Base-by-base conservation (phyloP, 1,140 invertebrate genomes). In the Pseudomyrmex concolor region DNA sequence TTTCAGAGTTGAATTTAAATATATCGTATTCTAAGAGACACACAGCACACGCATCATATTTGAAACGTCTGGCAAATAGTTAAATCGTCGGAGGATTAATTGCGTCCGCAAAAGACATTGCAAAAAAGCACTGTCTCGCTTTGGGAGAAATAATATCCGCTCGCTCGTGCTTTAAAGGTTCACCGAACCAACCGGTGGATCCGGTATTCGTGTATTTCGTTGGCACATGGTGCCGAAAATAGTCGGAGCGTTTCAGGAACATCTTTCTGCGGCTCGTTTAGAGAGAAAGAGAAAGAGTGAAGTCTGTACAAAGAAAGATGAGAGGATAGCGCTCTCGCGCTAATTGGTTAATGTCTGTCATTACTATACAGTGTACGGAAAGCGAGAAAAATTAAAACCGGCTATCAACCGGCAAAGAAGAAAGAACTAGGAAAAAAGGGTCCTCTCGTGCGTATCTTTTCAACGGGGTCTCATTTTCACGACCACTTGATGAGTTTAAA, bases 371-470 rank as follows among this genome's bases (percentile, higher is more conserved):
- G 43, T 43, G 64, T 43, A 15, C 43, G 43, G 25, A n/a, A 48
- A 84, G 77, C 66, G 82, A 90, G 88, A 84, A 85, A 89, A 89
- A 91, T 91, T 91, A 90, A 91, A 91, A 90, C 86, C 87, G 84
- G 48, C 59, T 55, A 84, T 57, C 63, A 67, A 59, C 22, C 66
- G 57, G 15, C 43, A 54, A 34, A 34, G 67, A 54, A 64, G 76
- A 43, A 60, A 63, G 54, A 55, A 7, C 0, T n/a, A 34, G n/a
- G 5, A 10, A 86, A 71, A 55, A 25, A 54, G 15, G 12, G 34
- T 34, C 34, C 70, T 22, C 5, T 72, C 17, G 45, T 17, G 54
- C 25, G 59, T 34, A 60, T 86, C 66, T 83, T 84, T 78, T 86
- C 72, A 86, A 59, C n/a, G 54, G 51, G 19, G 22, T 60, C 19